These are phyloP conservation scores for Lepisosteus oculatus DNA, from an alignment of 2,113 vertebrate genomes.

Conservation along the genomic window DNA sequence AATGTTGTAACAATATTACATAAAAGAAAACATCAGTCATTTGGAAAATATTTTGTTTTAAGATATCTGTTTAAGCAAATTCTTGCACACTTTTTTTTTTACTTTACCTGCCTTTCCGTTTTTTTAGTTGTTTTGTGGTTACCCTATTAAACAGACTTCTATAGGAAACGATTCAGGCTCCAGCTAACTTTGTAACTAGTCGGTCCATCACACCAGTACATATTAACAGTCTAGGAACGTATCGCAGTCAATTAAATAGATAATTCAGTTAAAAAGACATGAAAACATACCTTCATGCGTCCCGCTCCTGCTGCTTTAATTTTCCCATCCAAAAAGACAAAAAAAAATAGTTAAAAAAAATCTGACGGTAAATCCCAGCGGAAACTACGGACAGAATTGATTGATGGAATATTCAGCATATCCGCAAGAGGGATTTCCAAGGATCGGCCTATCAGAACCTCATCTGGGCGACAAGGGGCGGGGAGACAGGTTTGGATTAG, in stretches of 20 bases:
- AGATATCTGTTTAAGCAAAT: too few species aligned
- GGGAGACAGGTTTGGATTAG: constrained; percentile 9
- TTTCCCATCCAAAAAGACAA: constrained; percentile 22
- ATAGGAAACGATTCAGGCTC: too few species aligned
- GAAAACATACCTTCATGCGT: constrained; percentile 18
- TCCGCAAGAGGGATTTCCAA: background rate
- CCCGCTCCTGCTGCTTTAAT: constrained; percentile 15
- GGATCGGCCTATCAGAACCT: background rate
- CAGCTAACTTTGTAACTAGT: constrained; percentile 6
- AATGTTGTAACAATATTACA: too few species aligned
- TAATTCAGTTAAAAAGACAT: background rate
- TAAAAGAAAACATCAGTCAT: too few species aligned
- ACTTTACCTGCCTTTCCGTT: too few species aligned
- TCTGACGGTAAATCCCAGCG: constrained; percentile 15
- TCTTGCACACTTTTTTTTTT: too few species aligned
- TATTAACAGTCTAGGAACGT: background rate
- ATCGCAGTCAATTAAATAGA: too few species aligned
- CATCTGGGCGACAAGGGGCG: background rate
- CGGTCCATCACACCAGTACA: background rate
- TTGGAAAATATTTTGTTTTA: too few species aligned
- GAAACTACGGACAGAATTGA: constrained; percentile 14
- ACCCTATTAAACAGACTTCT: too few species aligned
- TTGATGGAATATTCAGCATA: constrained; percentile 11
- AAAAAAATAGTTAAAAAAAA: constrained; percentile 6
- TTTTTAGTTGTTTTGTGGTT: too few species aligned